A percentile compares a stretch with the other conserved stretches of the same genome.
Conservation (phyloP, 2,113 vertebrate genomes). For the Xenopus borealis region DNA sequence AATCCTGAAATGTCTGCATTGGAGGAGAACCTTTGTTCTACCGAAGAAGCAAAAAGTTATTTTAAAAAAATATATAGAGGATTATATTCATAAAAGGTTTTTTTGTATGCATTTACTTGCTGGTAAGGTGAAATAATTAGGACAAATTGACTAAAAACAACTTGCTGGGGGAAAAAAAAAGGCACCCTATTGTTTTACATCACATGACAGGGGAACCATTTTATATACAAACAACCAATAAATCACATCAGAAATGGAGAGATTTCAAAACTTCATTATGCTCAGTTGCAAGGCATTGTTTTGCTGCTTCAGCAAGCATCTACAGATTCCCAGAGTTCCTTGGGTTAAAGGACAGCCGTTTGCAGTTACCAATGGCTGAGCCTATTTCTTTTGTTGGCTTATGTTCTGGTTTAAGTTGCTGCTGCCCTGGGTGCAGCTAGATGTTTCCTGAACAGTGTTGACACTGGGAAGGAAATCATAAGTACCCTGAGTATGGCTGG, state of each 20-base stretch:
- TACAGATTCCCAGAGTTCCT: conserved; percentile 52
- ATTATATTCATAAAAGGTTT: too few species aligned
- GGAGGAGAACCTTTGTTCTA: too few species aligned
- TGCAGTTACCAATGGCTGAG: conserved; percentile 36
- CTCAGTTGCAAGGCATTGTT: not conserved
- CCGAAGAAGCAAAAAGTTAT: too few species aligned
- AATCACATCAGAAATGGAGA: conserved; percentile 42
- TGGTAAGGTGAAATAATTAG: conserved; percentile 13
- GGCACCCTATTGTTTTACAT: conserved; percentile 63
- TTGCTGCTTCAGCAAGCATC: conserved; percentile 46
- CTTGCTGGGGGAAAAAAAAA: conserved; percentile 65
- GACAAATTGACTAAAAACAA: conserved; percentile 45
- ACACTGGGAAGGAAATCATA: conserved; percentile 53
- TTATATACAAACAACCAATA: not conserved
- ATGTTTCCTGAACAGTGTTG: conserved; percentile 50
- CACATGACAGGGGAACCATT: conserved; percentile 21
- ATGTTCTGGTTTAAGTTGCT: conserved; percentile 47
- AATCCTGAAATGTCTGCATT: too few species aligned
- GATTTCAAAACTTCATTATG: not conserved
- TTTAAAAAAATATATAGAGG: too few species aligned
- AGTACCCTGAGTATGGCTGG: conserved; percentile 44
- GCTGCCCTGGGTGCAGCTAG: conserved; percentile 13
- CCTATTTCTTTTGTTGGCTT: conserved; percentile 60
- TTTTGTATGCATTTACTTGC: conserved; percentile 36
- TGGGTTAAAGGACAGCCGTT: conserved; percentile 47